A percentile compares a stretch with the other conserved stretches of the same genome.
Conservation (phyloP, 2,888 invertebrate species). For the Ectropis crepuscularia region DNA sequence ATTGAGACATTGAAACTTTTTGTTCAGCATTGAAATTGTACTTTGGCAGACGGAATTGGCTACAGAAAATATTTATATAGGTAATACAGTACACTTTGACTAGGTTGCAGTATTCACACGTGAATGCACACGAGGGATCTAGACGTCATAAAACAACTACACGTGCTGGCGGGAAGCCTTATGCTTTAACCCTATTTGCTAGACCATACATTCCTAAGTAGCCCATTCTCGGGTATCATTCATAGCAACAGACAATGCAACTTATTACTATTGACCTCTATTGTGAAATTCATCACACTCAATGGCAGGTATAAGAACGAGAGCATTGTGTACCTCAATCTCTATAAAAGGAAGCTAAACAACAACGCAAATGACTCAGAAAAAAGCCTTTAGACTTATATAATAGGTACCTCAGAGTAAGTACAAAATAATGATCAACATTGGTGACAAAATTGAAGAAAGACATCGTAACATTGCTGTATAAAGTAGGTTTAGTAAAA, state of each 20-base stretch:
- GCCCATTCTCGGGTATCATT: slow-evolving; percentile 57
- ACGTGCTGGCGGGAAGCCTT: slow-evolving; percentile 71
- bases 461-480: slow-evolving; percentile 15
- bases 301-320: not conserved
- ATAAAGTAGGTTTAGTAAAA: slow-evolving; percentile 37
- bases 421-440: slow-evolving; percentile 16
- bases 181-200: slow-evolving; percentile 74
- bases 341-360: slow-evolving; percentile 25
- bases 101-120: slow-evolving; percentile 52
- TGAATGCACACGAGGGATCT: slow-evolving; percentile 58
- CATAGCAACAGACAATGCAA: slow-evolving; percentile 20
- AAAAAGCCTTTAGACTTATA: slow-evolving; percentile 16
- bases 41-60: slow-evolving; percentile 7
- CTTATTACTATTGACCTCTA: not conserved
- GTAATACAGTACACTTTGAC: slow-evolving; percentile 43
- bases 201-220: slow-evolving; percentile 56
- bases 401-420: slow-evolving; percentile 19
- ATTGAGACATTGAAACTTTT: slow-evolving; percentile 7
- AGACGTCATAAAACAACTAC: slow-evolving; percentile 55
- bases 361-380: slow-evolving; percentile 18
- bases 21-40: slow-evolving; percentile 7
- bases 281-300: not conserved
- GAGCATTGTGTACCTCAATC: slow-evolving; percentile 12
- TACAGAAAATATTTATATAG: slow-evolving; percentile 30
- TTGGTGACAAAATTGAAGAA: slow-evolving; percentile 19